Conservation (phyloP, 1,140 invertebrate species). For the Procambarus virginalis region DNA sequence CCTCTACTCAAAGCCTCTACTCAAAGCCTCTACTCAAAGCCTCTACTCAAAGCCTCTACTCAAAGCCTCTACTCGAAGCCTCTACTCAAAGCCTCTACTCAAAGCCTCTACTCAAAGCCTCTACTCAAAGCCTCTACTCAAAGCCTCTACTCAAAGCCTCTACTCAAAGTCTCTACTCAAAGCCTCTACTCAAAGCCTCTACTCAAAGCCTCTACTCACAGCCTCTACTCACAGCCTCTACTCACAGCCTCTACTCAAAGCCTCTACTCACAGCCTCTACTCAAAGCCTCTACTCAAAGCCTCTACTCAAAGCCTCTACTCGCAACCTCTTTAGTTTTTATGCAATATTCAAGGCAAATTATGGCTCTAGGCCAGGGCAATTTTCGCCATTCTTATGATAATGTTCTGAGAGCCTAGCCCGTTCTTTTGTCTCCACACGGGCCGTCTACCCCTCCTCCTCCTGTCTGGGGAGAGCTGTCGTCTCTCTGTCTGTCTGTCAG, state of each 20-base stretch:
- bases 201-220: background rate
- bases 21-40: too few relatives aligned
- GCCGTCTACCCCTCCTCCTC: too few relatives aligned
- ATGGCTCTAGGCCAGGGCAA: background rate
- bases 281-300: too few relatives aligned
- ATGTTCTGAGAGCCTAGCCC: background rate
- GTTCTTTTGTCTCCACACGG: background rate
- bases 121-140: background rate
- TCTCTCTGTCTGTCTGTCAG: too few relatives aligned
- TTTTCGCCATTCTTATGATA: conserved; percentile 3
- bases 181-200: too few relatives aligned
- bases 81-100: too few relatives aligned
- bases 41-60: too few relatives aligned
- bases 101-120: too few relatives aligned
- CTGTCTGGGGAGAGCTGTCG: too few relatives aligned
- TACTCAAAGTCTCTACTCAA: background rate
- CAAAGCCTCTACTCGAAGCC: too few relatives aligned
- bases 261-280: background rate
- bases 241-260: too few relatives aligned
- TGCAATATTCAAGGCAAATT: background rate
- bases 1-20: background rate
- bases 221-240: background rate
- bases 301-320: background rate
- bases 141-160: background rate
- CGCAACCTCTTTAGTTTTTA: background rate